Base-by-base conservation (phyloP, 2,888 invertebrate species). In the Cephus nigrinus region DNA sequence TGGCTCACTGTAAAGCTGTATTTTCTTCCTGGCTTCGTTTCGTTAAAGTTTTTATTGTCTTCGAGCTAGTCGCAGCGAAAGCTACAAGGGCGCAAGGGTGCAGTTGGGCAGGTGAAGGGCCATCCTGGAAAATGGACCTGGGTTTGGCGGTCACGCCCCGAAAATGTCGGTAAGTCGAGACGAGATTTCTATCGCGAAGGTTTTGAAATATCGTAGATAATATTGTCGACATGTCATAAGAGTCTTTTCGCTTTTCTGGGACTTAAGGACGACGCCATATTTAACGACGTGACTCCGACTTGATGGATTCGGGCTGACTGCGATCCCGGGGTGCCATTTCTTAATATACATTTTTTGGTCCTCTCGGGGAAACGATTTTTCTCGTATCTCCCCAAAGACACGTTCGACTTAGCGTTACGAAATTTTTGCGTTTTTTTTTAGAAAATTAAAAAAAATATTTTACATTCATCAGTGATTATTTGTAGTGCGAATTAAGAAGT, bases 1-100 rank as follows among this genome's bases (percentile, higher is more conserved):
- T 35, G 74, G 76, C 79, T 75, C 55, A 23, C 68, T 4, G 71
- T 75, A 80, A 77, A 75, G 69, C 78, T 79, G 32, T 33, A 81
- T 77, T 80, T 82, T 55, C 55, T 82, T 80, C 75, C 76, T 72
- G 75, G 79, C 78, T 82, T 84, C 81, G 83, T 84, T 82, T 84
- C 79, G 79, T 84, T 79, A 85, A 82, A 83, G 78, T 85, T 80
- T 55, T 82, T 80, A 87, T 85, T 86, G 86, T 87, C 72, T 77
- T 71, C 31, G 31, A 31, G 9, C 71, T 71, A 31, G 31, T 33
- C 71, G 32, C 71, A 23, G 1, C 71, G 32, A 31, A 71, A 33
- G 71, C 15, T 31, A 55, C 55, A 23, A 55, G 55, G 55, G 55
- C 5, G 55, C 55, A 55, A 55, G 55, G 40, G 30, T 69, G 55